Evolutionary conservation across 64 coral and sea anemone genomes (phyloP), one percentile per base, ranked within the genome.

Genomic region (Anthopleura sola): DNA sequence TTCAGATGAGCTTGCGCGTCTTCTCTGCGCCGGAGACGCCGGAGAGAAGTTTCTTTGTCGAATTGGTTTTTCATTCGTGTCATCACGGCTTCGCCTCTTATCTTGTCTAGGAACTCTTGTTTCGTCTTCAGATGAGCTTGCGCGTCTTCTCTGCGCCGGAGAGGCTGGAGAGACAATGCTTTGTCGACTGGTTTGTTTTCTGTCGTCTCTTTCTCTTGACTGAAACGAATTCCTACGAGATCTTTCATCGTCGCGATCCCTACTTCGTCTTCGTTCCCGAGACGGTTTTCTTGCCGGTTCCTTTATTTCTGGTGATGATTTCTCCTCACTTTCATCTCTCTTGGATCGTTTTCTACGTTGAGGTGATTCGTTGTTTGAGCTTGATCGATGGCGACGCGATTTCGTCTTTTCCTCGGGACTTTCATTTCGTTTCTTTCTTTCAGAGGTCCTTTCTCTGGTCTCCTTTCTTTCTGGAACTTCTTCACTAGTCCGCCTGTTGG

Each of bases 281-380:
- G 66, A 28, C 11, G 29, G 66, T 3, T 71, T 71, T 62, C 1
- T 62, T 62, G 21, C 21, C 11, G n/a, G 34, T 71, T 71, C 66
- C 33, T 28, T 71, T 71, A 28, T 79, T 17, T 79, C 76, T 79
- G 55, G 32, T 33, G 82, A 49, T 44, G 78, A 54, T 32, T 49
- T 57, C 26, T 56, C 31, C 21, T 56, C 82, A 10, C 82, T 83
- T 83, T 49, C 82, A 21, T 36, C 51, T 83, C 82, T 53, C 36
- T 23, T 38, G 4, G 48, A 3, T 38, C 50, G 38, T 37, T 83
- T 56, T 53, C 26, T 81, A 0, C 49, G 24, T 23, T n/a, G 78
- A 46, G 78, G 78, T 53, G 39, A 81, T 19, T 83, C 51, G 3
- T 60, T 51, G 24, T 26, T 53, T 10, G 82, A 83, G 82, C 82